Evolutionary conservation across 2,797 vertebrate genomes (phyloP), one percentile per base, ranked within the genome.

Genomic region (Aselliscus stoliczkanus): DNA sequence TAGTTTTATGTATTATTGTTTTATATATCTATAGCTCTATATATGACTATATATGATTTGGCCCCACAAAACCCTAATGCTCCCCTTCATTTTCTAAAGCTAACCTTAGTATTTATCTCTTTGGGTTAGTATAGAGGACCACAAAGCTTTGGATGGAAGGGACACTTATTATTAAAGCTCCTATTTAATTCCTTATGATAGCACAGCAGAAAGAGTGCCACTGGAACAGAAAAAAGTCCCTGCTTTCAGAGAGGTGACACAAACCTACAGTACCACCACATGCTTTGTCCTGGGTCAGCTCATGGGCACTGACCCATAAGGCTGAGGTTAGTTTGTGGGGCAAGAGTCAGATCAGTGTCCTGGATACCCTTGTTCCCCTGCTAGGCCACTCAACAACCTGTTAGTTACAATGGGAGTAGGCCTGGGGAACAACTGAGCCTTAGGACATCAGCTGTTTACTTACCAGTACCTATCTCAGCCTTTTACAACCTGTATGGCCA

Each of bases 1-100:
- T 50, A 50, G 14, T 50, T 50, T 50, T 50, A 50, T 50, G 4
- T 15, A 50, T 15, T 50, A 50, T 50, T 50, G 47, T 50, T 50
- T 50, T 50, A 50, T 50, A 13, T 50, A 50, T 50, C 47, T 50
- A 15, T 50, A 15, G 14, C 13, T 50, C 47, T 50, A 50, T 50
- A 50, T 50, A 13, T 50, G 14, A 42, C 42, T 50, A 11, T 39
- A 60, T 54, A 56, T 60, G 9, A 47, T 29, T 90, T 69, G 42
- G 83, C 54, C 79, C 20, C 7, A 88, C 4, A 23, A 67, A 12
- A 90, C 52, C n/a, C 47, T 64, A 83, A 39, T 47, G 14, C 31
- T 73, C 25, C 27, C 31, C 47, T 95, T 93, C 18, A 70, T 64
- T 77, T 82, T 17, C 37, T 75, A 34, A 8, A 86, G 27, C 62